Evolutionary conservation across 2,797 vertebrate genomes (phyloP).

Genomic region (Adelosebastes latens): DNA sequence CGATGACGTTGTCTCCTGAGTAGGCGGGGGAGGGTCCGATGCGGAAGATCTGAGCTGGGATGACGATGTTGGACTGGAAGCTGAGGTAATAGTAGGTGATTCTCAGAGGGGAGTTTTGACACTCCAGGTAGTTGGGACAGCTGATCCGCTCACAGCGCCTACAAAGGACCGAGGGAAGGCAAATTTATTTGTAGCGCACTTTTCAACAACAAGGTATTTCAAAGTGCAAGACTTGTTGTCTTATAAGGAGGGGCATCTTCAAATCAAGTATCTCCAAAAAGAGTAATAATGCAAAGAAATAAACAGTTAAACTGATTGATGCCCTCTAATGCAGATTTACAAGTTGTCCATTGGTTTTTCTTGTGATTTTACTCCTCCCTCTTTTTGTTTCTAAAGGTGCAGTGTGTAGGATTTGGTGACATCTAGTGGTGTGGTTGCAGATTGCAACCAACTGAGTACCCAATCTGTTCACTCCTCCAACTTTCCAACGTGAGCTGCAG

Average conservation of each 20-base stretch:
- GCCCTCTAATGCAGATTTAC: neutral
- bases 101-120: conserved; percentile 89
- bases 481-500: too few species aligned
- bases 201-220: neutral
- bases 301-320: neutral
- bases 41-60: conserved; percentile 96
- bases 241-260: neutral
- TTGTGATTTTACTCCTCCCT: neutral
- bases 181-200: neutral
- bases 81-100: conserved; percentile 96
- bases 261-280: neutral
- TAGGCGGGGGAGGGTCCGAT: conserved; percentile 95
- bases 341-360: neutral
- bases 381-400: neutral
- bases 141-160: conserved; percentile 93
- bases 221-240: neutral
- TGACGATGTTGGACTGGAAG: conserved; percentile 93
- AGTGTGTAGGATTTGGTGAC: too few species aligned
- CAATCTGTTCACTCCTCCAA: too few species aligned
- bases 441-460: too few species aligned
- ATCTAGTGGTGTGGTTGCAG: too few species aligned
- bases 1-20: conserved; percentile 92
- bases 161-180: neutral
- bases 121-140: conserved; percentile 90
- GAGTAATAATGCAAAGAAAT: neutral